Percentiles rank a stretch among this genome's conserved stretches.
Evolutionary conservation across 2,113 vertebrate species (phyloP).

Genomic region (Notothenia rossii): DNA sequence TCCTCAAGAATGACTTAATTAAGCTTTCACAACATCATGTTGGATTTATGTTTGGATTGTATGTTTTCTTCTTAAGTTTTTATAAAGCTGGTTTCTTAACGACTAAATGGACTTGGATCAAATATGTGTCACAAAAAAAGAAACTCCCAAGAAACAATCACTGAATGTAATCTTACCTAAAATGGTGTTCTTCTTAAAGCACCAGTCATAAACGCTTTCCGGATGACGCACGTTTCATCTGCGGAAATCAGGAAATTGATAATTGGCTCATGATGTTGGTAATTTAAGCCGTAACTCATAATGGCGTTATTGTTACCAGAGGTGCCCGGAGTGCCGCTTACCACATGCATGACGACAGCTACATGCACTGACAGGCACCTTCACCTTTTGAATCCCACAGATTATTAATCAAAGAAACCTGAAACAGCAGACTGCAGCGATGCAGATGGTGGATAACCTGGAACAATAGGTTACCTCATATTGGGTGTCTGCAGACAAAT

Average conservation of each 20-base stretch:
- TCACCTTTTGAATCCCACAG: slow-evolving; percentile 45
- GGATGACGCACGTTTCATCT: slow-evolving; percentile 42
- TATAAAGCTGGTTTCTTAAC: background rate
- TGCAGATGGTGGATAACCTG: slow-evolving; percentile 25
- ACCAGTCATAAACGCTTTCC: slow-evolving; percentile 19
- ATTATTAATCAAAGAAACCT: slow-evolving; percentile 46
- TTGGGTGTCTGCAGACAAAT: slow-evolving; percentile 16
- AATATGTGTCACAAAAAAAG: background rate
- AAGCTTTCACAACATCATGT: background rate
- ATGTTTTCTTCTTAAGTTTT: background rate
- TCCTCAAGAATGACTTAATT: background rate
- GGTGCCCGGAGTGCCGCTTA: slow-evolving; percentile 17
- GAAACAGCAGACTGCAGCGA: background rate
- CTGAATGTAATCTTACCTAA: slow-evolving; percentile 10
- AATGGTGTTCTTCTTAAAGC: background rate
- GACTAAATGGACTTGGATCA: background rate
- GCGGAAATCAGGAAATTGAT: slow-evolving; percentile 51
- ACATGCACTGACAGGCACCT: slow-evolving; percentile 16
- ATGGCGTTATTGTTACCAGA: slow-evolving; percentile 63
- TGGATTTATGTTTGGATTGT: background rate
- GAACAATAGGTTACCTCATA: slow-evolving; percentile 22
- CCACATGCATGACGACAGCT: slow-evolving; percentile 42
- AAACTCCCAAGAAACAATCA: slow-evolving; percentile 13
- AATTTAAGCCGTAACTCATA: slow-evolving; percentile 54
- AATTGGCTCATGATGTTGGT: slow-evolving; percentile 68